Evolutionary conservation across 2,797 vertebrate genomes (phyloP).

Genomic region (Todus mexicanus): DNA sequence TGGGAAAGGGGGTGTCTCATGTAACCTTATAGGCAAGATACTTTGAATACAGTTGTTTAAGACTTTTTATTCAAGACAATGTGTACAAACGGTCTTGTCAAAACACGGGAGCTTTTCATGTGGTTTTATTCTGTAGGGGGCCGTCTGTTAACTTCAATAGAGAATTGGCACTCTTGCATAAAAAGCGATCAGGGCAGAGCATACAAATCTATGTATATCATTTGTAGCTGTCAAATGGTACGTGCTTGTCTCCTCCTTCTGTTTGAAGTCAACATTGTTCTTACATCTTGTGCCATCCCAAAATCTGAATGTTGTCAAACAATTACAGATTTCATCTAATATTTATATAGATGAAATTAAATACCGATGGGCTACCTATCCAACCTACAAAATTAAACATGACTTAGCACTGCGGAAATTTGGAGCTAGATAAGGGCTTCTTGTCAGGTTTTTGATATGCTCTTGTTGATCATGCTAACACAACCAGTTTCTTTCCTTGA

Average conservation of each 20-base stretch:
- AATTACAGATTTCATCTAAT: background rate
- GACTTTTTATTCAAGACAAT: background rate
- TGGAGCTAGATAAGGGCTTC: background rate
- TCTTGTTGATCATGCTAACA: background rate
- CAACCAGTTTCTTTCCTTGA: background rate
- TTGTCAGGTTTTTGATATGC: background rate
- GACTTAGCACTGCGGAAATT: background rate
- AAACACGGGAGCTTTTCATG: background rate
- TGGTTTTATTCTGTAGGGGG: background rate
- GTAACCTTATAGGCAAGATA: background rate
- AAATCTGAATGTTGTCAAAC: background rate
- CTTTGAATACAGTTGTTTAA: background rate
- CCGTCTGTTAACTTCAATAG: background rate
- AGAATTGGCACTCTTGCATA: background rate
- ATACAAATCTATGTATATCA: background rate
- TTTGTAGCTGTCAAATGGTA: background rate
- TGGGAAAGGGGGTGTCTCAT: fast-evolving
- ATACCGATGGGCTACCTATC: background rate
- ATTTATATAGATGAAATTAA: background rate
- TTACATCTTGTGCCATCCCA: background rate
- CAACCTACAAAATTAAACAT: background rate
- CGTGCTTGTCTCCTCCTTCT: background rate
- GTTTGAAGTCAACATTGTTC: background rate
- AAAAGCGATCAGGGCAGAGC: background rate
- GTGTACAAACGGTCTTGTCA: background rate